phyloP scores from a whole-genome alignment of 2,113 vertebrate genomes.

The Centropus bengalensis region DNA sequence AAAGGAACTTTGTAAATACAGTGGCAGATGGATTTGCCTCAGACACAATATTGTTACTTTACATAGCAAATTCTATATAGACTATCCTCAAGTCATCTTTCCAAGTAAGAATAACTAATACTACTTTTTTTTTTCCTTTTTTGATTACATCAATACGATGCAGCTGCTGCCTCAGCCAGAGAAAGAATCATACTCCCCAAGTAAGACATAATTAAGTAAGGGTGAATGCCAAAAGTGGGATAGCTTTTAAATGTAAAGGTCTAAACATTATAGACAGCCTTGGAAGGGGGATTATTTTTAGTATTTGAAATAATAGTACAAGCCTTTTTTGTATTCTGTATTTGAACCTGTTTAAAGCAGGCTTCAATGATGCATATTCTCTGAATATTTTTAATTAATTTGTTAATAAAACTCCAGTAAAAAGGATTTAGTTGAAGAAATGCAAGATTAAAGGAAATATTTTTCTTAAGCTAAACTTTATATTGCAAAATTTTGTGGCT shows the following conservation, averaged over 20 bases:
- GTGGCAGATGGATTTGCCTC: neutral
- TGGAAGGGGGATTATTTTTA: neutral
- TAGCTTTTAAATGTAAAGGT: slow-evolving; percentile 1
- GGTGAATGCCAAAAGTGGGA: neutral
- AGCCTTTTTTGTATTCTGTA: neutral
- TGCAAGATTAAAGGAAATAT: neutral
- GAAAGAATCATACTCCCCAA: slow-evolving; percentile 1
- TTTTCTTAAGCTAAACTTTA: neutral
- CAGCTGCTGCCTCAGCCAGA: slow-evolving; percentile 19
- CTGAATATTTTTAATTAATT: neutral
- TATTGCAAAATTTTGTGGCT: neutral
- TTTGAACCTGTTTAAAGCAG: neutral
- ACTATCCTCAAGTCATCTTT: neutral
- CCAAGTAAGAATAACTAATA: neutral
- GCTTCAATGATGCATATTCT: neutral
- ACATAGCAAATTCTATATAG: neutral
- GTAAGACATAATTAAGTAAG: slow-evolving; percentile 38
- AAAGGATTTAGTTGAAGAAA: neutral
- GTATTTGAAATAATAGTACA: neutral
- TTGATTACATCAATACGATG: neutral
- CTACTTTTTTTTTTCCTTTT: neutral
- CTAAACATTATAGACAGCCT: neutral
- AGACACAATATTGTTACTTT: neutral
- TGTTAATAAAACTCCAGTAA: neutral
- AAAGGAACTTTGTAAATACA: neutral